Conservation (phyloP, 2,888 invertebrate species). For the Polyploca ridens region DNA sequence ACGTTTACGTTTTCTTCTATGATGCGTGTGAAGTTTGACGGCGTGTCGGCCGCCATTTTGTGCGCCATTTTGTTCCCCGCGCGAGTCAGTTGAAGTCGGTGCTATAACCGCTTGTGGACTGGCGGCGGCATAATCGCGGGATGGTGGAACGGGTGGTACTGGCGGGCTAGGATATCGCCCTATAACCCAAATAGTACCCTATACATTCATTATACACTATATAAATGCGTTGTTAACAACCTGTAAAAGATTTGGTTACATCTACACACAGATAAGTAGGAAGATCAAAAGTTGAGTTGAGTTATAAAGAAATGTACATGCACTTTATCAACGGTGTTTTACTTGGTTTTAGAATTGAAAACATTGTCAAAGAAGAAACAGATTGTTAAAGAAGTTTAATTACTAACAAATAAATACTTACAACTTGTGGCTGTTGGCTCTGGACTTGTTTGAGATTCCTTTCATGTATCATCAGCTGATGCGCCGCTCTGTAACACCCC, state of each 20-base stretch:
- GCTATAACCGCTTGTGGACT: constrained; percentile 79
- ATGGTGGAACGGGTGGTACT: constrained; percentile 79
- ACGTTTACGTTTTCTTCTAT: constrained; percentile 69
- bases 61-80: constrained; percentile 32
- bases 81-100: constrained; percentile 51
- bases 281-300: background rate
- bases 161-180: constrained; percentile 79
- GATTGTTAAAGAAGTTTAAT: background rate
- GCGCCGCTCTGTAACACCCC: constrained; percentile 88
- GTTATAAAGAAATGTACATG: no score
- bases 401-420: constrained; percentile 58
- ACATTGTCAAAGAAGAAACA: background rate
- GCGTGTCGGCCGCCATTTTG: constrained; percentile 37
- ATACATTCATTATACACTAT: constrained; percentile 68
- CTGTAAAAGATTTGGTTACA: constrained; percentile 2
- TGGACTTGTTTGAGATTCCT: constrained; percentile 78
- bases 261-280: background rate
- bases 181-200: constrained; percentile 77
- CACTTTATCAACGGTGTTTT: background rate
- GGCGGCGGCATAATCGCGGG: constrained; percentile 70
- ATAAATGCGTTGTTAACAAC: constrained; percentile 8
- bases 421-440: constrained; percentile 74
- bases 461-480: constrained; percentile 92
- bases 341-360: background rate
- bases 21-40: constrained; percentile 51